phyloP scores from a whole-genome alignment of 2,113 vertebrate species.

The Alosa alosa region DNA sequence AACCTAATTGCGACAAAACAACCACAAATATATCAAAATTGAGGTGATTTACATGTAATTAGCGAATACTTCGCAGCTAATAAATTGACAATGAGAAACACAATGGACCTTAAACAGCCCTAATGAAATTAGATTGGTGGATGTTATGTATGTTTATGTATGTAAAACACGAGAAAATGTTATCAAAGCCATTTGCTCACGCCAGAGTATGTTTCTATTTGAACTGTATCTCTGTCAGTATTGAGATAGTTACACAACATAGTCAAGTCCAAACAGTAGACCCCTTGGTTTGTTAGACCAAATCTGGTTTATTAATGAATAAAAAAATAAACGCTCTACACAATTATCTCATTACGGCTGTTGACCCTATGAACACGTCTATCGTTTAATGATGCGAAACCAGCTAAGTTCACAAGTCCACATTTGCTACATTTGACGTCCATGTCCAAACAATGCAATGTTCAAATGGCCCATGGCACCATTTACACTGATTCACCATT shows the following conservation, averaged over 20 bases:
- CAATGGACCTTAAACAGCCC: not conserved
- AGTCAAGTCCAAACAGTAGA: not conserved
- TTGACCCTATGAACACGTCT: not conserved
- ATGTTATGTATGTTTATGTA: not conserved
- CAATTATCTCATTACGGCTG: not conserved
- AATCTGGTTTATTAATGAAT: not conserved
- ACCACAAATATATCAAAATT: not conserved
- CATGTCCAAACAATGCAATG: not conserved
- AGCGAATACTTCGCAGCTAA: not conserved
- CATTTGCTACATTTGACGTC: not conserved
- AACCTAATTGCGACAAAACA: not conserved
- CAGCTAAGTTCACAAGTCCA: not conserved
- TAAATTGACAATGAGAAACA: slow-evolving; percentile 11
- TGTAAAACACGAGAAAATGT: not conserved
- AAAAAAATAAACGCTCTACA: not conserved
- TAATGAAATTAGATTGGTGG: not conserved
- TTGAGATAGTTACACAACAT: not conserved
- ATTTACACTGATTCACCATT: not conserved
- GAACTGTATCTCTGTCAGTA: not conserved
- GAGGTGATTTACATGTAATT: not conserved
- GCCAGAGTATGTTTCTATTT: not conserved
- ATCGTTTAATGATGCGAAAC: not conserved
- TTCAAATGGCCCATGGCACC: not conserved
- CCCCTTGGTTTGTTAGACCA: not conserved
- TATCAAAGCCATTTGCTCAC: not conserved